Evolutionary conservation across 2,113 vertebrate genomes (phyloP).

Genomic region (Rhinichthys klamathensis): DNA sequence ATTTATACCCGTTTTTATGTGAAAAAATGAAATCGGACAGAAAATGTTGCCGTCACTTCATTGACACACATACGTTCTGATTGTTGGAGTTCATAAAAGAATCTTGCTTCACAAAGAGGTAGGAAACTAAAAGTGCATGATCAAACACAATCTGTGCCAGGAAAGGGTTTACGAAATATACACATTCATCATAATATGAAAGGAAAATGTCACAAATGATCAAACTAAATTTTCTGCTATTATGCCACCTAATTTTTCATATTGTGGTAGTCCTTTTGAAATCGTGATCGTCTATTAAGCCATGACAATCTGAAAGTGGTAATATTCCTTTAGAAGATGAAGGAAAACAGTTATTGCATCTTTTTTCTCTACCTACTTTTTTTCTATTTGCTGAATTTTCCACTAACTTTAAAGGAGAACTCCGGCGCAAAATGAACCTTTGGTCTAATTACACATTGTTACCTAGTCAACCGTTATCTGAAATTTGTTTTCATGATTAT

Average conservation of each 20-base stretch:
- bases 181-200: not conserved
- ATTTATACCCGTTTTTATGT: too few relatives aligned
- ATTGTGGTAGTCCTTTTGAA: not conserved
- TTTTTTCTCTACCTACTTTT: not conserved
- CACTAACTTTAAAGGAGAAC: too few relatives aligned
- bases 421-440: too few relatives aligned
- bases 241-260: not conserved
- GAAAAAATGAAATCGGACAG: too few relatives aligned
- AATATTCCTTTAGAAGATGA: too few relatives aligned
- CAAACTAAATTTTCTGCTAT: not conserved
- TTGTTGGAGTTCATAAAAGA: not conserved
- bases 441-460: too few relatives aligned
- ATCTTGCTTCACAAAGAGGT: not conserved
- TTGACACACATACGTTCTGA: too few relatives aligned
- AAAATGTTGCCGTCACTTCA: too few relatives aligned
- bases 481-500: too few relatives aligned
- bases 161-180: not conserved
- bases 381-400: not conserved
- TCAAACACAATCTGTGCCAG: not conserved
- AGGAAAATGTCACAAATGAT: constrained; percentile 15
- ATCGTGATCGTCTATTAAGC: not conserved
- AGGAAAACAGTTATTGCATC: not conserved
- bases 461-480: too few relatives aligned
- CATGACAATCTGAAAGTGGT: too few relatives aligned
- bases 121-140: not conserved